A percentile compares a stretch with the other conserved stretches of the same genome.
phyloP scores from a whole-genome alignment of 2,888 invertebrate genomes.

The Prostheceraeus crozeri region DNA sequence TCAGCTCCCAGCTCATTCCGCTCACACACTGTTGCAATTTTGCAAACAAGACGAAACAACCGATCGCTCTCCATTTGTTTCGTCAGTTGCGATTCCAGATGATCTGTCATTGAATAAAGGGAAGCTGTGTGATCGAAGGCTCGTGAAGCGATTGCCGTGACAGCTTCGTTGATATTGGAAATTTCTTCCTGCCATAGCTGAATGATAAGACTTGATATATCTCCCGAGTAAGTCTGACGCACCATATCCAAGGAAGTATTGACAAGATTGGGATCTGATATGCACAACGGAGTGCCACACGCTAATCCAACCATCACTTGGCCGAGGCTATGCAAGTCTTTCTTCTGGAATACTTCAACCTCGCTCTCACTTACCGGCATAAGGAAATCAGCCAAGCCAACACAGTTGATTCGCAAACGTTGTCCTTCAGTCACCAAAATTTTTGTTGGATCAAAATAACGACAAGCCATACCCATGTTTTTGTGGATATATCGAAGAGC shows the following conservation, averaged over 20 bases:
- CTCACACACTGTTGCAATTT: constrained; percentile 87
- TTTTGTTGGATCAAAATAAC: constrained; percentile 82
- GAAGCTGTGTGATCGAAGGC: background rate
- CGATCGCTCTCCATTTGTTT: constrained; percentile 73
- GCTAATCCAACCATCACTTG: too few species aligned
- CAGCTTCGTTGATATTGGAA: too few species aligned
- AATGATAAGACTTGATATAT: background rate
- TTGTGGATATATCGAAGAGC: constrained; percentile 79
- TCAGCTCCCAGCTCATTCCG: constrained; percentile 74
- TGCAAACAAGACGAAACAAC: constrained; percentile 77
- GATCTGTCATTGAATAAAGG: background rate
- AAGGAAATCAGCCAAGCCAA: background rate
- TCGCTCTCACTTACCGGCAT: too few species aligned
- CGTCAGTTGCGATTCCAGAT: background rate
- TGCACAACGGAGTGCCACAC: too few species aligned
- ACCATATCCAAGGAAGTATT: too few species aligned
- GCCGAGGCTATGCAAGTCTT: too few species aligned
- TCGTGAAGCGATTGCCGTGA: background rate
- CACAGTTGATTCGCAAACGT: background rate
- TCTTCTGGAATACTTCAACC: too few species aligned
- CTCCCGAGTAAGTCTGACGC: constrained; percentile 1
- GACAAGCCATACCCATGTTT: constrained; percentile 68
- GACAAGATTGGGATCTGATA: too few species aligned
- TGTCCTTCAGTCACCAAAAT: constrained; percentile 61
- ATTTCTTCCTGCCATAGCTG: background rate